Base-by-base conservation (phyloP, 2,113 vertebrate species). In the Notarius lentiginosus region DNA sequence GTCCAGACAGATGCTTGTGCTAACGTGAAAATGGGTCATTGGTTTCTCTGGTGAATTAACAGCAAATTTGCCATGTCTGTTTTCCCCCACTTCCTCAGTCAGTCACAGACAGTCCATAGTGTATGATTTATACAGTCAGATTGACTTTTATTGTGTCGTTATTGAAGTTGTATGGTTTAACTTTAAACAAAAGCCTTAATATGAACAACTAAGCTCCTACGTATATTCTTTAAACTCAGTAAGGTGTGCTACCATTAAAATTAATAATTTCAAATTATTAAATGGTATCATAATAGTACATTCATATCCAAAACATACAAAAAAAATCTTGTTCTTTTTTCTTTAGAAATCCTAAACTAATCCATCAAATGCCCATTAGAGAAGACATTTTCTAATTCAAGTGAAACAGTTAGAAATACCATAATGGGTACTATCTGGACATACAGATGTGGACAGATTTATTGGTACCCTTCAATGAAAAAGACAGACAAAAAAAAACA, bases 121-220 rank as follows among this genome's bases (percentile, higher is more conserved):
- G 88, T 27, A 91, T 88, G 49, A 87, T 22, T 84, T 91, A 73
- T 85, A 66, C n/a, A 83, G 87, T 60, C 84, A 70, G 89, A 88
- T 68, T 68, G 87, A 58, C 84, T 84, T 86, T 82, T 86, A 91
- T 91, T 89, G 86, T 84, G 66, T 91, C 88, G 92, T 92, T 92
- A 91, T 84, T 92, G 86, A 92, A 93, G 89, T 90, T 91, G 89
- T 89, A 85, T 80, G 87, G 76, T 89, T 90, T 88, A 89, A 91
- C 88, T 82, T 73, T 79, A 84, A 85, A 91, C 87, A 55, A 91
- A 89, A 86, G 70, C 84, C 89, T 88, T 75, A 61, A 63, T 76
- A 84, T 73, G 22, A 75, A 30, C 60, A 84, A 27, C 34, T 76
- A 8, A 14, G 11, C 8, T n/a, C 14, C 30, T 76, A 30, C 30